Base-by-base conservation (phyloP, 2,113 vertebrate species). In the Mastomys natalensis region DNA sequence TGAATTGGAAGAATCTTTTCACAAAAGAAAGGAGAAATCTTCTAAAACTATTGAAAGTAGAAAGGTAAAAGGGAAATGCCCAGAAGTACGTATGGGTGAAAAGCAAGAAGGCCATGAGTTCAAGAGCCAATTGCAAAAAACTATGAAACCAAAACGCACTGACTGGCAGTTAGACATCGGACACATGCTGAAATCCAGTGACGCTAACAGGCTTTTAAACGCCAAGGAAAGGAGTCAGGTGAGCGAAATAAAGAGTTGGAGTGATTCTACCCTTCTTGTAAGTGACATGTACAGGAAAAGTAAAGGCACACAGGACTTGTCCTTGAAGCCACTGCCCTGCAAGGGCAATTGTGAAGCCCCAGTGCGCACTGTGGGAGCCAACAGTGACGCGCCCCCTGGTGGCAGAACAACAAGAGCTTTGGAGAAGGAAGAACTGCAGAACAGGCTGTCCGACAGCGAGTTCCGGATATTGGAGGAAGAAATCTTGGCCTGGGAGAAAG, bases 401-500 rank as follows among this genome's bases (percentile, higher is more conserved):
- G 62, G 40, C 26, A 5, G 17, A 16, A 12, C 60, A 1, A 8
- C 62, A 21, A 68, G 31, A 5, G 29, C 29, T 12, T 68, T 51
- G 3, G 2, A 11, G 31, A 17, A 13, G 21, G 84, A 68, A 37
- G 60, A 19, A 34, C 5, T 3, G 26, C 62, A 37, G 29, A 17
- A 34, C 60, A 21, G 29, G 40, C 43, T 87, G 29, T 68, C 62
- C 0, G 11, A 68, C 43, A 21, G 1, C 3, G 84, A 87, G 84
- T 87, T 87, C 17, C 43, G 19, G 19, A 48, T 48, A 5, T 0
- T 87, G 17, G 84, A 87, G 62, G 84, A 87, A 37, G 84, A 87
- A 31, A 87, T 87, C 84, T 31, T 87, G 16, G 62, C 62, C 17
- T 87, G 84, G 84, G 62, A 87, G 43, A 64, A 68, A 68, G 84